A percentile compares a stretch with the other conserved stretches of the same genome.
Evolutionary conservation across 2,797 vertebrate species (phyloP).

Genomic region (Furcifer pardalis): DNA sequence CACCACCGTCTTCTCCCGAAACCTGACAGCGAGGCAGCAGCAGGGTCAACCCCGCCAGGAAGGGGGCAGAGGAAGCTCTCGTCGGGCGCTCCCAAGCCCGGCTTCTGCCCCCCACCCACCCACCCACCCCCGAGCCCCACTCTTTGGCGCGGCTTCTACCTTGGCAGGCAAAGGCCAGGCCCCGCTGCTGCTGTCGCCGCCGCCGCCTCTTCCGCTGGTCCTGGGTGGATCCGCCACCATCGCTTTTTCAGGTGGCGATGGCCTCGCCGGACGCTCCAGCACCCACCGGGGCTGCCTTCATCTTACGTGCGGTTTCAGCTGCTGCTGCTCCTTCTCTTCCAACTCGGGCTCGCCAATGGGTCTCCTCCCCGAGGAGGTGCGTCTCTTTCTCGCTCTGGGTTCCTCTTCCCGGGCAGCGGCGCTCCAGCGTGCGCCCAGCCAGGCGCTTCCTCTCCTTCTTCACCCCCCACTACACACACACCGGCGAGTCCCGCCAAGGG

Average conservation of each 20-base stretch:
- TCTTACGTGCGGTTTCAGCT: neutral
- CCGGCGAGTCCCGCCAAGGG: no score
- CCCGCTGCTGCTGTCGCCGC: neutral
- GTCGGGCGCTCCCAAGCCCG: fast-evolving
- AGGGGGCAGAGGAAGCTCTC: no score
- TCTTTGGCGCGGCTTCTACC: neutral
- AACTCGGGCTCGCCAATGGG: no score
- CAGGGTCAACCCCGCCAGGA: neutral
- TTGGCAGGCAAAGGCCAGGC: conserved; percentile 16
- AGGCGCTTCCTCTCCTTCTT: neutral
- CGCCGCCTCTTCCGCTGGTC: neutral
- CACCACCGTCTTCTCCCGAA: neutral
- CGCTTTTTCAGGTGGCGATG: conserved; percentile 6
- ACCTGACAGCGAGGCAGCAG: neutral
- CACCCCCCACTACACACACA: no score
- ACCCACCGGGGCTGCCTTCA: neutral
- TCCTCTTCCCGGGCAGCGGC: neutral
- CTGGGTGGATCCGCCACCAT: conserved; percentile 3
- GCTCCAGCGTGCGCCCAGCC: no score
- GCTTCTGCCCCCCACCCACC: neutral
- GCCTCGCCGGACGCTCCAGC: neutral
- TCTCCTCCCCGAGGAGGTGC: neutral
- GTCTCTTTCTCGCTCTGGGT: no score
- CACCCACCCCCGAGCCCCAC: fast-evolving
- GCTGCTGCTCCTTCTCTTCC: neutral